phyloP scores from a whole-genome alignment of 2,113 vertebrate genomes.

The Montifringilla adamsi region DNA sequence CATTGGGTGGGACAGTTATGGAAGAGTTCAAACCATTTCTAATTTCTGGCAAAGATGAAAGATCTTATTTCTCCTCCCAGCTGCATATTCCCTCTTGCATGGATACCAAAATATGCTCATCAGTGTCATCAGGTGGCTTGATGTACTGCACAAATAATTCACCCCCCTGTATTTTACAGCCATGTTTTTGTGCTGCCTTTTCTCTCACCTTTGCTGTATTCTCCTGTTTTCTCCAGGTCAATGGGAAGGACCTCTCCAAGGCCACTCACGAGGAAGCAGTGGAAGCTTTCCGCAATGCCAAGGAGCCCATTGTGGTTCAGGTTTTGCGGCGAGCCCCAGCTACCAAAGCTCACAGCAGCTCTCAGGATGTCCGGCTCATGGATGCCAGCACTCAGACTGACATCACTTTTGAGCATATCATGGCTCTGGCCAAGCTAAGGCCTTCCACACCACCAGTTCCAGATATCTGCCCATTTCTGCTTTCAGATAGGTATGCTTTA shows the following conservation, averaged over 20 bases:
- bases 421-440: constrained; percentile 92
- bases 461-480: constrained; percentile 93
- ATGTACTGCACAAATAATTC: background rate
- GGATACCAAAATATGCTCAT: background rate
- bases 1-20: background rate
- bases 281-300: constrained; percentile 88
- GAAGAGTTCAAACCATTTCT: background rate
- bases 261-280: constrained; percentile 92
- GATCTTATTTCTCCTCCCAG: background rate
- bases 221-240: constrained; percentile 78
- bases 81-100: background rate
- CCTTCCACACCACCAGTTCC: constrained; percentile 93
- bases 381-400: constrained; percentile 96
- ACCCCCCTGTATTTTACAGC: background rate
- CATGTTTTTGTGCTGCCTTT: background rate
- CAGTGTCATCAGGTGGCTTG: background rate
- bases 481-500: constrained; percentile 89
- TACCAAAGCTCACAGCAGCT: constrained; percentile 72
- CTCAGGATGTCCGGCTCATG: constrained; percentile 84
- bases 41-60: background rate
- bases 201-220: background rate
- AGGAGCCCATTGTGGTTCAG: constrained; percentile 94
- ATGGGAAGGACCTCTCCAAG: constrained; percentile 91
- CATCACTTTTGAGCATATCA: constrained; percentile 96
- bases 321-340: constrained; percentile 88